phyloP scores from a whole-genome alignment of 2,797 vertebrate species.

The Pagetopsis macropterus region DNA sequence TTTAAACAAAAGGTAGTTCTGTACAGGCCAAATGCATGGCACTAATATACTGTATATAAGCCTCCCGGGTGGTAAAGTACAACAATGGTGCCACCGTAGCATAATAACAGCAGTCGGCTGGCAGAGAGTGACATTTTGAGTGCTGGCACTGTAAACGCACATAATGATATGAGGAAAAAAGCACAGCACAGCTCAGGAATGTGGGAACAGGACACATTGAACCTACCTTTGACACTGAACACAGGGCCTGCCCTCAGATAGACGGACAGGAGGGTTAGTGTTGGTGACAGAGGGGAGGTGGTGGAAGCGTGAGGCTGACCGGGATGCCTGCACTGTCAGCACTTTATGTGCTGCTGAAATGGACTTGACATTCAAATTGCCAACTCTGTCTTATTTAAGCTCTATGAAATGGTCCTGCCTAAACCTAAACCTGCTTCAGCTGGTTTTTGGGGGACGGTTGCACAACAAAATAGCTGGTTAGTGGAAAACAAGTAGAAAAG shows the following conservation, averaged over 20 bases:
- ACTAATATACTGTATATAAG: not conserved
- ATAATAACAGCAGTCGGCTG: conserved; percentile 47
- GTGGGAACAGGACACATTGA: conserved; percentile 71
- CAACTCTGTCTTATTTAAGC: conserved; percentile 49
- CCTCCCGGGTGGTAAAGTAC: conserved; percentile 16
- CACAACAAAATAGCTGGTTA: conserved; percentile 59
- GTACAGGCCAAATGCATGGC: conserved; percentile 1
- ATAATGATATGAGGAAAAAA: conserved; percentile 61
- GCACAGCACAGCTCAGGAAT: conserved; percentile 64
- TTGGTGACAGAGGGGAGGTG: conserved; percentile 65
- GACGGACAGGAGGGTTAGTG: conserved; percentile 74
- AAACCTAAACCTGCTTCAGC: conserved; percentile 41
- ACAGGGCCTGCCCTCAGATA: conserved; percentile 69
- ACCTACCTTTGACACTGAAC: conserved; percentile 80
- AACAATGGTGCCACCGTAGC: conserved; percentile 32
- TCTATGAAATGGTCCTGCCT: conserved; percentile 35
- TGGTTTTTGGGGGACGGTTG: conserved; percentile 22
- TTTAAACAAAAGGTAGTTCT: not conserved
- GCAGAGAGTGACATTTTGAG: conserved; percentile 73
- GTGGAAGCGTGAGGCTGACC: conserved; percentile 53
- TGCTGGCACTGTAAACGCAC: conserved; percentile 57
- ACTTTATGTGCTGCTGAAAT: conserved; percentile 59
- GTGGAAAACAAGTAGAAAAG: conserved; percentile 47
- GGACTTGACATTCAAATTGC: conserved; percentile 69
- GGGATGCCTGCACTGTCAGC: conserved; percentile 63